Conservation (phyloP, 2,888 invertebrate species). For the Rapana venosa region DNA sequence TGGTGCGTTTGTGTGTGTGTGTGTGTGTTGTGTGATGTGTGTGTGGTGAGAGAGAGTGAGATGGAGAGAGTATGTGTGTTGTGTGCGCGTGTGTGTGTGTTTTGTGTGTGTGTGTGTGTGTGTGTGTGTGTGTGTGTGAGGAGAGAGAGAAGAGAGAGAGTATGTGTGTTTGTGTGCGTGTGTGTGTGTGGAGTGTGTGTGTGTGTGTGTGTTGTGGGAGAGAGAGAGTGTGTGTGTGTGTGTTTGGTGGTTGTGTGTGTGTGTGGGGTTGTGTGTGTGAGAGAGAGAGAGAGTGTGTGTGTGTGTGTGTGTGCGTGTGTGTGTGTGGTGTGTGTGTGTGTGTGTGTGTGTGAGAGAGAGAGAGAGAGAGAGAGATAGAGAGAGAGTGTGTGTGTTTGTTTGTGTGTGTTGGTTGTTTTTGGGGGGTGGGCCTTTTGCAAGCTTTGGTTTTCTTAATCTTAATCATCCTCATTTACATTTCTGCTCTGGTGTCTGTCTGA, state of each 20-base stretch:
- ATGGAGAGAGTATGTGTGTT: too few relatives aligned
- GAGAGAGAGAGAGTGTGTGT: background rate
- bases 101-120: background rate
- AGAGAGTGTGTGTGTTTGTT: constrained; percentile 18
- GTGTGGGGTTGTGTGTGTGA: background rate
- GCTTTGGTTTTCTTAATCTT: too few relatives aligned
- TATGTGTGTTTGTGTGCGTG: constrained; percentile 18
- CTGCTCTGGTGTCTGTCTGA: too few relatives aligned
- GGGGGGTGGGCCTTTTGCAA: too few relatives aligned
- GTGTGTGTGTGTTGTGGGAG: background rate
- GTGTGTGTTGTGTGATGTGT: background rate
- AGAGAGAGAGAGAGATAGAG: too few relatives aligned
- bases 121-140: constrained; percentile 17
- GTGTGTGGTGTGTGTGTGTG: constrained; percentile 14
- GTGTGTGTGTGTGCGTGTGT: constrained; percentile 8
- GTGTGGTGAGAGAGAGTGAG: background rate
- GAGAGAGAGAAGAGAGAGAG: too few relatives aligned
- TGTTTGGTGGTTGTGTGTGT: too few relatives aligned
- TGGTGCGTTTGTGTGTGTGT: background rate
- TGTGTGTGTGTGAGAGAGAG: constrained; percentile 18
- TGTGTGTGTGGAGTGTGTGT: background rate
- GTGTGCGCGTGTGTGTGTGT: background rate
- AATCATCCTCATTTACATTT: too few relatives aligned
- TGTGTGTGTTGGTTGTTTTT: constrained; percentile 7
- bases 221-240: background rate